Evolutionary conservation across 2,113 vertebrate species (phyloP), one percentile per base, ranked within the genome.

Genomic region (Gymnocephalus cernua): DNA sequence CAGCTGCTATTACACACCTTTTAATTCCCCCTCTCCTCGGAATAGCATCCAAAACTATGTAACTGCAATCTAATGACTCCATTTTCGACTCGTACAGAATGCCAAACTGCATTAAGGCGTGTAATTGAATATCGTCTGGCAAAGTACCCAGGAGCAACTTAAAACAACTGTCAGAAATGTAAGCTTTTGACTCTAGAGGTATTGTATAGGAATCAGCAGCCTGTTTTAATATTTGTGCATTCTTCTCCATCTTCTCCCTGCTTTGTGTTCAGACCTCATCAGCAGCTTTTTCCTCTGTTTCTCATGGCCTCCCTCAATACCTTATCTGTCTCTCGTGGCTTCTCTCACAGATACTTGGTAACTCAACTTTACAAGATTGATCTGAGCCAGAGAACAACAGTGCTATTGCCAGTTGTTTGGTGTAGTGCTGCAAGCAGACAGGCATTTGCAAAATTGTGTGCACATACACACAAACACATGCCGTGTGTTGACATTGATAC

Each of bases 1-100:
- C 74, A 81, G 78, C 84, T 88, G 83, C 79, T 65, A 68, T 77
- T 74, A 69, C 15, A 64, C 74, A 65, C 67, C 74, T 65, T 51
- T 67, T n/a, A 65, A 79, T 78, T 50, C 35, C 58, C 56, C 50
- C 25, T 50, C 56, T 45, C 48, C 72, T 72, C 69, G 62, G 35
- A 64, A 74, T 58, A 56, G 35, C 80, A 69, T 54, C 62, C 73
- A 35, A 63, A 82, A 70, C 56, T 38, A 57, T 74, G 58, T 58
- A 74, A 50, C 41, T 29, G 29, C n/a, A 32, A 48, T 19, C 63
- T 73, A 79, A 79, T 64, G 65, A 61, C 50, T 72, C 25, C 44
- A 38, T 45, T n/a, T 16, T 10, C 2, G 3, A 57, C 44, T 75
- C 16, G 29, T 16, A n/a, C 48, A 71, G n/a, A 70, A 63, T 83